These are phyloP conservation scores for Acanthurus tractus DNA, from an alignment of 2,797 vertebrate genomes.

Conservation along the genomic window DNA sequence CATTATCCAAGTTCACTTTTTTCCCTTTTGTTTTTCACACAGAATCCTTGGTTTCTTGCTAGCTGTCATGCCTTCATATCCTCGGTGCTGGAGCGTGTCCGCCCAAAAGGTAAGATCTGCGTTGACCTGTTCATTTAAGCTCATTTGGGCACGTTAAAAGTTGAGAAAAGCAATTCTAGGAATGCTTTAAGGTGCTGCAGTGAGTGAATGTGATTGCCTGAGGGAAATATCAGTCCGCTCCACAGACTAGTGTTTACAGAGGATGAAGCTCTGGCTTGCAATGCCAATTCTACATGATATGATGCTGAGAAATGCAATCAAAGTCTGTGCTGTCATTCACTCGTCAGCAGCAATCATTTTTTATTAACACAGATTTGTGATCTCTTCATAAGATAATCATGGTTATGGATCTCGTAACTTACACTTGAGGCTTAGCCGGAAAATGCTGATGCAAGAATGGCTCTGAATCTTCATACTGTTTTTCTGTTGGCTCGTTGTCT, in stretches of 20 bases:
- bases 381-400: slow-evolving; percentile 81
- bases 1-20: slow-evolving; percentile 6
- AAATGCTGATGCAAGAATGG: slow-evolving; percentile 77
- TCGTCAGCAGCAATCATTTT: slow-evolving; percentile 70
- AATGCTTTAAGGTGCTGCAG: slow-evolving; percentile 78
- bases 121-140: slow-evolving; percentile 78
- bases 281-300: slow-evolving; percentile 65
- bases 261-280: slow-evolving; percentile 60
- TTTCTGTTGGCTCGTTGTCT: slow-evolving; percentile 78
- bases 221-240: slow-evolving; percentile 64
- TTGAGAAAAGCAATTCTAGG: slow-evolving; percentile 73
- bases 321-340: slow-evolving; percentile 70
- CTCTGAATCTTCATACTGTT: slow-evolving; percentile 60
- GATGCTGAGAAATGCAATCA: slow-evolving; percentile 70
- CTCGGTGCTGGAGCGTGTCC: slow-evolving; percentile 45
- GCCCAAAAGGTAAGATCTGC: slow-evolving; percentile 78
- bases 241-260: slow-evolving; percentile 73
- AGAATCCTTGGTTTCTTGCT: slow-evolving; percentile 37
- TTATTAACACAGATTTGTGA: slow-evolving; percentile 73
- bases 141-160: slow-evolving; percentile 77
- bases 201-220: slow-evolving; percentile 71
- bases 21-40: slow-evolving; percentile 45
- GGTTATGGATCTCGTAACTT: slow-evolving; percentile 73
- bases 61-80: slow-evolving; percentile 47
- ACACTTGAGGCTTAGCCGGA: slow-evolving; percentile 71